Base-by-base conservation (phyloP, 1,140 invertebrate genomes). In the Drosophila pseudoananassae region DNA sequence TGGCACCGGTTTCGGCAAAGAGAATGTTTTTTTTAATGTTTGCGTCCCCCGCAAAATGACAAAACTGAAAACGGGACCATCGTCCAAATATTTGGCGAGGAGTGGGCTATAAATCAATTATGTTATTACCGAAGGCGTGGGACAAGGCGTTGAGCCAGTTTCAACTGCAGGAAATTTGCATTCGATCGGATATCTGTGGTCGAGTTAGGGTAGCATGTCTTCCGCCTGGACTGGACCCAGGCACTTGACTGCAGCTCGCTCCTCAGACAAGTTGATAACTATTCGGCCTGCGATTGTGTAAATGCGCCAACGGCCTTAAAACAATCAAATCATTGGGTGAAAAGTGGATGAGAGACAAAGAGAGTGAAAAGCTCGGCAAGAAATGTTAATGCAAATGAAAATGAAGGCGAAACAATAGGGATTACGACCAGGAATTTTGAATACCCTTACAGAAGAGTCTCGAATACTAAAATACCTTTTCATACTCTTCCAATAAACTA, bases 271-370 rank as follows among this genome's bases (percentile, higher is more conserved):
- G 63, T 80, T 84, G 82, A 80, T 80, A 84, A 80, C 71, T 66
- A 64, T 85, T 68, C 63, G 47, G 43, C 23, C 25, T 43, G 53
- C 64, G 54, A 78, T 85, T 85, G 82, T 85, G 82, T 71, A 85
- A 85, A 85, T 58, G 66, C 56, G 78, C 82, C 83, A 60, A 65
- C 46, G 78, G 82, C 82, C 47, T 68, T 46, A 68, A 85, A 85
- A 53, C 78, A 85, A 85, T 85, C 82, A 88, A 68, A 72, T 69
- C 57, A 61, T 68, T 76, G 73, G 55, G 61, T 76, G 73, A 75
- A 76, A 76, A 76, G 71, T 76, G 60, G 53, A 57, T 63, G 49
- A 29, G 51, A 61, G 43, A 50, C 47, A 43, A 55, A 17, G 29
- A 52, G 47, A 47, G 25, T 17, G 36, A 23, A 70, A 27, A 46